Evolutionary conservation across 2,888 invertebrate species (phyloP), one percentile per base, ranked within the genome.

Genomic region (Nomada ferruginata): DNA sequence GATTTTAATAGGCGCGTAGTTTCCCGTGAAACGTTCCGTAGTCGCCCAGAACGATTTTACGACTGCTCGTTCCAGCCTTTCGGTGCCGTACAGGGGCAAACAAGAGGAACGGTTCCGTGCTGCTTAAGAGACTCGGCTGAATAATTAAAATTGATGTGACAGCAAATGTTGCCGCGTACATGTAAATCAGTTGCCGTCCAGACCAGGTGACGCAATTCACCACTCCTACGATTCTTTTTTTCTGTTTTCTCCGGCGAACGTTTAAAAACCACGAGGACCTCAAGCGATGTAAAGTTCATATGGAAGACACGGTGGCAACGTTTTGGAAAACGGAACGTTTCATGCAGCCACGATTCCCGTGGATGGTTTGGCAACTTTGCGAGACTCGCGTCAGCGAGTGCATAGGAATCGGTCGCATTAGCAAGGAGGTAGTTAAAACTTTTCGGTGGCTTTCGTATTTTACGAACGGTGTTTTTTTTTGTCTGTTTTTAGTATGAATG

Each of bases 121-220:
- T 74, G 74, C 66, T 84, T 79, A 74, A 84, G 42, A 63, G 82
- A 77, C 74, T 80, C 44, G 75, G 65, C 64, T 23, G 78, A 87
- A 78, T 88, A 87, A 87, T 87, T 87, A 86, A 88, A 84, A 86
- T 87, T 82, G 80, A 87, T 86, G 86, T 79, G 84, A 79, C 82
- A 66, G 76, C 71, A 64, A 71, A 79, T 79, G 66, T 76, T 73
- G 50, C 72, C 78, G 79, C 76, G 68, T 79, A 78, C 78, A 74
- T 66, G 69, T 82, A 83, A 85, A 82, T 76, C 75, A 59, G 47
- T n/a, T 77, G 55, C 23, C 55, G 53, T 61, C 69, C 53, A 42
- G 18, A 18, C 13, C 55, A 20, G 36, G 61, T 50, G 61, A 61
- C 61, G 63, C 53, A 55, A 55, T 36, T 47, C 47, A 13, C 26